Evolutionary conservation across 1,140 invertebrate species (phyloP), one percentile per base, ranked within the genome.

Genomic region (Drosophila kikkawai): DNA sequence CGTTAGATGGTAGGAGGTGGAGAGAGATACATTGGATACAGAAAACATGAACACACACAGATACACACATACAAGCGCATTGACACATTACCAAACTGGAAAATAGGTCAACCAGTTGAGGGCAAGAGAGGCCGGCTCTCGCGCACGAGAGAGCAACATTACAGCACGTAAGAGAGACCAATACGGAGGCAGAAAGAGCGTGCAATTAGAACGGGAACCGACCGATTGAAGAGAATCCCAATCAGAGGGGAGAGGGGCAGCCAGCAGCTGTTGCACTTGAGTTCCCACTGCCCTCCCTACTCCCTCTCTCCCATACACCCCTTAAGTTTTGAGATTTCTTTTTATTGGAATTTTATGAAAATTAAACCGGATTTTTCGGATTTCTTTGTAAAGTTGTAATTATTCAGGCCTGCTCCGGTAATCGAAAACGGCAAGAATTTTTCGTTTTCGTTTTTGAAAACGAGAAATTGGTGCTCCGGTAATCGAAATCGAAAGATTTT

Each of bases 41-140:
- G 67, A 68, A 75, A 63, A 60, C 61, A 77, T 39, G 59, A 67
- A 69, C 63, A 75, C 59, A 58, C 67, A 66, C 41, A 67, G n/a
- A 59, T 19, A 41, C 32, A 45, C 44, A 44, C 42, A 59, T 37
- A 65, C 50, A 70, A 22, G 32, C 76, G 61, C 67, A 71, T 55
- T 67, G 76, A 76, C 76, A 82, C 66, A 76, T 85, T 81, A 87
- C 80, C 61, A 83, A 88, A 85, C 85, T 85, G 84, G 85, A 88
- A 88, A 88, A 88, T 88, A 82, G 85, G 85, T 88, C 85, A 88
- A 85, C 42, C 80, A 88, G 67, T 36, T 77, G 83, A 80, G 76
- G 44, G 75, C 64, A 67, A 53, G n/a, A 57, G 42, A 45, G 32
- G 61, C 58, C 37, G 42, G 19, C 69, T 71, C 65, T 51, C 81